These are phyloP conservation scores for Pachycephus smyrnensis DNA, from an alignment of 2,888 invertebrate genomes.

Conservation along the genomic window DNA sequence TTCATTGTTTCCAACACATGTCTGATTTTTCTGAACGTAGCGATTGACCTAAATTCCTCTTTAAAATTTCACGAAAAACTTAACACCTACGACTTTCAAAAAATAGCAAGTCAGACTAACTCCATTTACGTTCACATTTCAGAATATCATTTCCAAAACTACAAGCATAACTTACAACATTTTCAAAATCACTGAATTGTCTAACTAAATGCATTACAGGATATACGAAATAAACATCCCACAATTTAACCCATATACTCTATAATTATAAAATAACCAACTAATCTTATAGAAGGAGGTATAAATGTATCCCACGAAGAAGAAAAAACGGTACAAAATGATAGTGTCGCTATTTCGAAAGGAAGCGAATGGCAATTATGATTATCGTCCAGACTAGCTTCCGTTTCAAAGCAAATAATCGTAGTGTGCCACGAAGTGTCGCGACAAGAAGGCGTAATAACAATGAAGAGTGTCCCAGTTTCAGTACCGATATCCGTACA, in stretches of 20 bases:
- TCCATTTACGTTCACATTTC: background rate
- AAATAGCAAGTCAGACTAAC: background rate
- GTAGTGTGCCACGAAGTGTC: background rate
- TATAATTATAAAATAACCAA: background rate
- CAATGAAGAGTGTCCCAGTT: slow-evolving; percentile 1
- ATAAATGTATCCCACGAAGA: background rate
- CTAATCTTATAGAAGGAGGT: background rate
- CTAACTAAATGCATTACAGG: background rate
- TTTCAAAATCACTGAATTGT: background rate
- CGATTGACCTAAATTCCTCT: background rate
- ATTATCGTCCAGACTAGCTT: background rate
- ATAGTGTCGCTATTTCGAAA: background rate
- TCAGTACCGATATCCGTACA: slow-evolving; percentile 2
- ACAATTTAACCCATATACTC: background rate
- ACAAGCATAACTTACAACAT: no score
- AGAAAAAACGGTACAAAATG: background rate
- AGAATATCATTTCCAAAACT: background rate
- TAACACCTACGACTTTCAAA: background rate
- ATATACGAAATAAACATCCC: no score
- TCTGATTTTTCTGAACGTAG: background rate
- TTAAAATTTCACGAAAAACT: no score
- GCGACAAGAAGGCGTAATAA: background rate
- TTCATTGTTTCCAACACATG: background rate
- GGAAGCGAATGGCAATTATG: background rate
- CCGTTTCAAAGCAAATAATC: background rate